These are phyloP conservation scores for Cyphomyrus plagiostoma DNA, from an alignment of 2,113 vertebrate species.

Conservation along the genomic window DNA sequence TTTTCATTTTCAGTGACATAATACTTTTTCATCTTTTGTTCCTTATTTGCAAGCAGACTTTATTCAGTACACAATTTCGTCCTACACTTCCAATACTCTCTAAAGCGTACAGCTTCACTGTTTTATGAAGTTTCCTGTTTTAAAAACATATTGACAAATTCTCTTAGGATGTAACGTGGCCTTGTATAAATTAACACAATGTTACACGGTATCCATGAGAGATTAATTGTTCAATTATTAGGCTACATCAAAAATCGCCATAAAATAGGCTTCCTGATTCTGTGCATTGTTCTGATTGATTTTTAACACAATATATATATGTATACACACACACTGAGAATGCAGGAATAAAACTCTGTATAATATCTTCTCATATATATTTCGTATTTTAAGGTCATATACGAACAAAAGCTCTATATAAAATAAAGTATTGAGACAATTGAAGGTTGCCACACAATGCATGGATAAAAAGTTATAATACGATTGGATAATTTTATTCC, in stretches of 20 bases:
- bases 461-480: not conserved
- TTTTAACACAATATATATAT: not conserved
- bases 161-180: not conserved
- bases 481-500: not conserved
- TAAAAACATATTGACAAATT: not conserved
- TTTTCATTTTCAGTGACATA: not conserved
- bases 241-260: not conserved
- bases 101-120: not conserved
- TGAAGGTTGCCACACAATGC: not conserved
- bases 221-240: not conserved
- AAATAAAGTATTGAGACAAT: not conserved
- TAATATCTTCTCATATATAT: not conserved
- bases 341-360: not conserved
- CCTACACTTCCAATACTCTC: not conserved
- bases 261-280: not conserved
- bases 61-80: not conserved
- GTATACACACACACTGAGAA: not conserved
- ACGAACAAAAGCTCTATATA: not conserved
- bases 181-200: not conserved
- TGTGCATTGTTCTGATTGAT: not conserved
- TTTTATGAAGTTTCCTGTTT: not conserved
- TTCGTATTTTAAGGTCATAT: not conserved
- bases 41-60: not conserved
- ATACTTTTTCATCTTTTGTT: not conserved
- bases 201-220: not conserved